Conservation (phyloP, 2,797 vertebrate genomes). For the Delichon dasypus region DNA sequence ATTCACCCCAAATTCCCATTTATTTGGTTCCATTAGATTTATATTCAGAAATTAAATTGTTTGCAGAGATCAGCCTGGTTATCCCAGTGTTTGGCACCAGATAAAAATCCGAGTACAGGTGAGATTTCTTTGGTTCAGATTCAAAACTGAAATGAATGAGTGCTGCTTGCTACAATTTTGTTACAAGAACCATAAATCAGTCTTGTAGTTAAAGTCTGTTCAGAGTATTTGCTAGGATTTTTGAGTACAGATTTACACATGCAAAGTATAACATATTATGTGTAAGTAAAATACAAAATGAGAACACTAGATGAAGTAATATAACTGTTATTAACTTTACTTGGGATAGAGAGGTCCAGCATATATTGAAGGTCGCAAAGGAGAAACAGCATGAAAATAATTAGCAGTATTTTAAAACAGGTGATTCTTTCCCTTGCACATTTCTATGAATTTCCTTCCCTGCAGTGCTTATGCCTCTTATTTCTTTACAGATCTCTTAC, state of each 20-base stretch:
- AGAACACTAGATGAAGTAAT: not conserved
- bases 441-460: not conserved
- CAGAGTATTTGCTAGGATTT: not conserved
- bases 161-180: not conserved
- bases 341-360: not conserved
- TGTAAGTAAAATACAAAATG: not conserved
- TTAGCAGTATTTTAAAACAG: not conserved
- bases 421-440: not conserved
- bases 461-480: not conserved
- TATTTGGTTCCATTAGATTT: conserved; percentile 15
- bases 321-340: not conserved
- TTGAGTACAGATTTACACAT: not conserved
- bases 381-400: conserved; percentile 15
- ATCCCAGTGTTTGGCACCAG: not conserved
- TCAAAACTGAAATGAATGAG: not conserved
- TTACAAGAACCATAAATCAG: not conserved
- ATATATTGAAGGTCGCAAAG: not conserved
- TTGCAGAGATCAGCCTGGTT: conserved; percentile 12
- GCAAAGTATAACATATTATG: not conserved
- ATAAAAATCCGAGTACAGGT: conserved; percentile 28
- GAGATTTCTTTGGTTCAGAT: conserved; percentile 3
- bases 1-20: not conserved
- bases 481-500: not conserved
- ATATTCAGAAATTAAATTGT: conserved; percentile 15
- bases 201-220: not conserved